Conservation (phyloP, 2,888 invertebrate genomes). For the Drosophila neotestacea region DNA sequence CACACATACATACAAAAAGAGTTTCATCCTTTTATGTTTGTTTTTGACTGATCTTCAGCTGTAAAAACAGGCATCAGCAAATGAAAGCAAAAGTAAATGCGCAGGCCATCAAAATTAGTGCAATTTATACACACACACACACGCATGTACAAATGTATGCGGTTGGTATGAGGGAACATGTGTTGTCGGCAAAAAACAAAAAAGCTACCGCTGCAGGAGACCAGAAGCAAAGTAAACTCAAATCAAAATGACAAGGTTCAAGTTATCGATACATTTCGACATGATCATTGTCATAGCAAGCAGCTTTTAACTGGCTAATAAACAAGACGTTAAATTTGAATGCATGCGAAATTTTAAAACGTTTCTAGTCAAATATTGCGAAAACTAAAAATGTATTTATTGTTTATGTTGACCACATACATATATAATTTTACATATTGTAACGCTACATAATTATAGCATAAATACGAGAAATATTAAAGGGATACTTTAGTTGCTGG, state of each 20-base stretch:
- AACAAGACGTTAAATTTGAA: slow-evolving; percentile 30
- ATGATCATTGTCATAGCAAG: slow-evolving; percentile 19
- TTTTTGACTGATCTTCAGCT: slow-evolving; percentile 29
- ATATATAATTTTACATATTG: neutral
- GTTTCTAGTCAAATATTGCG: neutral
- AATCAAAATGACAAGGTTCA: slow-evolving; percentile 23
- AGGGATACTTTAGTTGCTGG: neutral
- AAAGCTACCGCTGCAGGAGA: slow-evolving; percentile 29
- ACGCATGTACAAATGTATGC: neutral
- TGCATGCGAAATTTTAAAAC: neutral
- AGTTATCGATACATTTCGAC: slow-evolving; percentile 46
- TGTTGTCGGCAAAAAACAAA: slow-evolving; percentile 24
- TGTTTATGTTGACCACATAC: neutral
- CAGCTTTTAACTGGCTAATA: slow-evolving; percentile 37
- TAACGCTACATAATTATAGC: neutral
- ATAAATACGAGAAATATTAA: neutral
- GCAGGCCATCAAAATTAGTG: slow-evolving; percentile 4
- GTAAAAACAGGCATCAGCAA: slow-evolving; percentile 29
- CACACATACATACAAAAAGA: neutral
- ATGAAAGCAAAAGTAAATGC: slow-evolving; percentile 19
- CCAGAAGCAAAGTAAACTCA: slow-evolving; percentile 4
- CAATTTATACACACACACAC: neutral
- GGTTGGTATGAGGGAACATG: slow-evolving; percentile 21
- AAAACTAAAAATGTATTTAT: neutral
- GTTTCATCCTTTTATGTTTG: slow-evolving; percentile 12